A percentile compares a stretch with the other conserved stretches of the same genome.
Conservation (phyloP, 1,140 invertebrate genomes). For the Drosophila oshimai region DNA sequence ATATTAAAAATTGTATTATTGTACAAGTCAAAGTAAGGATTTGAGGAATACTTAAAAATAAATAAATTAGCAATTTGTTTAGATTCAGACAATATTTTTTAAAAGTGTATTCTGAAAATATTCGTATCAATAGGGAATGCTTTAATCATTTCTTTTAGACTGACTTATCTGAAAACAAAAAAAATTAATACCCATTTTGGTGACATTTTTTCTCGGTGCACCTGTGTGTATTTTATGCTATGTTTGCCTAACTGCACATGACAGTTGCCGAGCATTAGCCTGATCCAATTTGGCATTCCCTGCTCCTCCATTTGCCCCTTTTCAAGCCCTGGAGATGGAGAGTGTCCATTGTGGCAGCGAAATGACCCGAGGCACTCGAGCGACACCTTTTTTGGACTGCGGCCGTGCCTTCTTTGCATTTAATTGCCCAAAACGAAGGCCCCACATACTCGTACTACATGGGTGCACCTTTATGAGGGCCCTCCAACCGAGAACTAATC, state of each 20-base stretch:
- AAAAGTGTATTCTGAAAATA: too few relatives aligned
- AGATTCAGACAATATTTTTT: too few relatives aligned
- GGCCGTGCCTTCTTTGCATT: conserved; percentile 53
- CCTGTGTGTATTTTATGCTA: conserved; percentile 45
- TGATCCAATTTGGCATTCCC: conserved; percentile 63
- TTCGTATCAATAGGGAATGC: too few relatives aligned
- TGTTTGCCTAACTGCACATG: conserved; percentile 78
- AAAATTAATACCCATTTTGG: neutral
- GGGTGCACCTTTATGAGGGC: conserved; percentile 18
- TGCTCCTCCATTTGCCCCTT: neutral
- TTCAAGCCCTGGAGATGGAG: neutral
- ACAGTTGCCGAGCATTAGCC: conserved; percentile 76
- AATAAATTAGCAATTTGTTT: too few relatives aligned
- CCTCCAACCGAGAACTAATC: conserved; percentile 35
- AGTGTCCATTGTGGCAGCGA: conserved; percentile 43
- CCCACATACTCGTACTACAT: neutral
- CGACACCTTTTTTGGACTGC: conserved; percentile 40
- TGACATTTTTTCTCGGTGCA: neutral
- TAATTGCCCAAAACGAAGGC: conserved; percentile 51
- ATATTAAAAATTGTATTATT: too few relatives aligned
- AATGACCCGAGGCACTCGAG: conserved; percentile 47
- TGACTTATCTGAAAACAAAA: too few relatives aligned
- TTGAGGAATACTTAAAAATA: too few relatives aligned
- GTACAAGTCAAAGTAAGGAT: too few relatives aligned
- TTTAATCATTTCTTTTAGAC: neutral